Conservation (phyloP, 2,797 vertebrate species). For the Borostomias antarcticus region DNA sequence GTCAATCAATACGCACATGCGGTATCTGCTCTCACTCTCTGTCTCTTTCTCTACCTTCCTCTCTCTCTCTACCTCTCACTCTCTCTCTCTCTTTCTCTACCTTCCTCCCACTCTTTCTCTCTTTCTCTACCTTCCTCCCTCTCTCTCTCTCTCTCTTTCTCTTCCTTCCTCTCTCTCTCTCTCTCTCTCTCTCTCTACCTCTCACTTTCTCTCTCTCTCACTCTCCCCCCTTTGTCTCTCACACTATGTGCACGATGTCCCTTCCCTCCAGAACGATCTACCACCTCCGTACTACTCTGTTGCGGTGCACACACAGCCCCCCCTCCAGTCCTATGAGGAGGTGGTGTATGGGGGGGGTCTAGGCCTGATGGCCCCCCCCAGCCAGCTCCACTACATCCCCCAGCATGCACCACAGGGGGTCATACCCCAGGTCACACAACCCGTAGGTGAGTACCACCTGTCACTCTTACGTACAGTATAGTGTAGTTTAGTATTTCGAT, state of each 20-base stretch:
- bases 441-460: constrained; percentile 52
- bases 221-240: background rate
- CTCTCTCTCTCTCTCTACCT: background rate
- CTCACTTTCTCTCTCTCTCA: background rate
- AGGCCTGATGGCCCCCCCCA: constrained; percentile 27
- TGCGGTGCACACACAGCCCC: constrained; percentile 48
- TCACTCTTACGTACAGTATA: background rate
- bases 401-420: constrained; percentile 45
- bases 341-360: constrained; percentile 49
- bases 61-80: too few species aligned
- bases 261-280: constrained; percentile 50
- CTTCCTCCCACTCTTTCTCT: background rate
- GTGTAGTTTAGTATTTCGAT: too few species aligned
- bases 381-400: constrained; percentile 66
- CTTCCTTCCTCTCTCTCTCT: background rate
- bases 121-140: background rate
- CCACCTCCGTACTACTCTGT: constrained; percentile 69
- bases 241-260: too few species aligned
- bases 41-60: background rate
- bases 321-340: constrained; percentile 60
- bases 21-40: background rate
- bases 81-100: too few species aligned
- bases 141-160: background rate
- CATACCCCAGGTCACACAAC: constrained; percentile 38
- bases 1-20: too few species aligned